A percentile compares a stretch with the other conserved stretches of the same genome.
These are phyloP conservation scores for Marcusenius ussheri DNA, from an alignment of 2,113 vertebrate species.

Conservation along the genomic window DNA sequence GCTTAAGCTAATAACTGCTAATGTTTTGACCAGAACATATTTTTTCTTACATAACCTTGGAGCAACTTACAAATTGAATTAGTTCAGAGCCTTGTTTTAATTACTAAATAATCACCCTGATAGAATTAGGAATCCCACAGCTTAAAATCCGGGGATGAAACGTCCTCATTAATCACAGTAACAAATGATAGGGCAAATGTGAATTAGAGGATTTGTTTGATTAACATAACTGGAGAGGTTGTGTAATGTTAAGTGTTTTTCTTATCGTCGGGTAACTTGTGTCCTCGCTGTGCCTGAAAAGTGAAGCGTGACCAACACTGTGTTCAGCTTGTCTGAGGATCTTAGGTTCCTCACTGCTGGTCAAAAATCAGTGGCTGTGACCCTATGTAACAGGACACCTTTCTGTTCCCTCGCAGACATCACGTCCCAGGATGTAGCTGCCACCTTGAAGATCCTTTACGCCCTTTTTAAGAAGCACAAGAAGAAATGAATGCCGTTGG, in stretches of 20 bases:
- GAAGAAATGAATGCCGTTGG: constrained; percentile 43
- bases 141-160: constrained; percentile 33
- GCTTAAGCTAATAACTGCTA: constrained; percentile 34
- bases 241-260: background rate
- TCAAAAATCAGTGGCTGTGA: background rate
- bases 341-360: background rate
- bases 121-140: constrained; percentile 40
- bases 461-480: constrained; percentile 74
- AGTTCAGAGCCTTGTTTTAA: constrained; percentile 52
- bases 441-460: constrained; percentile 73
- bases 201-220: background rate
- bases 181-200: constrained; percentile 20
- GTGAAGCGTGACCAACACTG: background rate
- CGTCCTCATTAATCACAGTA: constrained; percentile 43
- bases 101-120: constrained; percentile 46
- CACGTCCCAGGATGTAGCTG: constrained; percentile 64
- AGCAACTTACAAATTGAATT: constrained; percentile 48
- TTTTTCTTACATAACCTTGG: constrained; percentile 44
- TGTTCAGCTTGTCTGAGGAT: background rate
- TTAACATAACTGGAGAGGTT: background rate
- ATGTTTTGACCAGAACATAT: constrained; percentile 29
- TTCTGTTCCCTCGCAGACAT: constrained; percentile 63
- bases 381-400: background rate
- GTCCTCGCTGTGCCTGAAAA: background rate
- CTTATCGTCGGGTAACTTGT: background rate